Conservation (phyloP, 2,888 invertebrate species). For the Drosophila anomalata region DNA sequence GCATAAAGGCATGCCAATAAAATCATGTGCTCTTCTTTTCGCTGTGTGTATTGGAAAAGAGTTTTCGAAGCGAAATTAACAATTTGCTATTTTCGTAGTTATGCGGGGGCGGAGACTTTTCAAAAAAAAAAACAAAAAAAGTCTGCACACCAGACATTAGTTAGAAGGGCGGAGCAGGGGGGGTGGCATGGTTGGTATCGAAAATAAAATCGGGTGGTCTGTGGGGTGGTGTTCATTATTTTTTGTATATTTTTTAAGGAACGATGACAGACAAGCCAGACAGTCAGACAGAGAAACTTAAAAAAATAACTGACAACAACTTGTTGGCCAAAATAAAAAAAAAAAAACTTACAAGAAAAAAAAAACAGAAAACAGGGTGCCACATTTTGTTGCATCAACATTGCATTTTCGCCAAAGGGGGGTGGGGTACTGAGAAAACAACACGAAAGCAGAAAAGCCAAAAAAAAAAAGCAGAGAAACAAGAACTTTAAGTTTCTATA, state of each 20-base stretch:
- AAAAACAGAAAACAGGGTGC: conserved; percentile 13
- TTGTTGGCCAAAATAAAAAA: conserved; percentile 22
- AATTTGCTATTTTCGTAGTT: conserved; percentile 73
- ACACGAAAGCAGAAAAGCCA: background rate
- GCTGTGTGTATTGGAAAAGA: conserved; percentile 66
- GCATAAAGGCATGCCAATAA: conserved; percentile 75
- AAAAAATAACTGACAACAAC: conserved; percentile 43
- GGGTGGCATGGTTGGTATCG: background rate
- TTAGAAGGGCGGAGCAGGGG: background rate
- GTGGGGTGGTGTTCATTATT: conserved; percentile 7
- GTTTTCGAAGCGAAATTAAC: conserved; percentile 76
- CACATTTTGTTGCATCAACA: conserved; percentile 16
- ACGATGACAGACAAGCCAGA: conserved; percentile 45
- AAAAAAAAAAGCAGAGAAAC: background rate
- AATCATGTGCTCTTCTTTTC: conserved; percentile 58
- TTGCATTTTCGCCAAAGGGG: conserved; percentile 23
- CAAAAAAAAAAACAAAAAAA: conserved; percentile 6
- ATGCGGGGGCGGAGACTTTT: conserved; percentile 58
- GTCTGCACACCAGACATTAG: too few species aligned
- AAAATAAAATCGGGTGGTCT: conserved; percentile 27
- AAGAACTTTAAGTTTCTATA: background rate
- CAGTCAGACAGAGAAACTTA: conserved; percentile 13
- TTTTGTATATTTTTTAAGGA: conserved; percentile 6
- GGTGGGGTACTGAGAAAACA: background rate
- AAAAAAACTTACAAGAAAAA: background rate